phyloP scores from a whole-genome alignment of 2,113 vertebrate species.

The Tragelaphus strepsiceros region DNA sequence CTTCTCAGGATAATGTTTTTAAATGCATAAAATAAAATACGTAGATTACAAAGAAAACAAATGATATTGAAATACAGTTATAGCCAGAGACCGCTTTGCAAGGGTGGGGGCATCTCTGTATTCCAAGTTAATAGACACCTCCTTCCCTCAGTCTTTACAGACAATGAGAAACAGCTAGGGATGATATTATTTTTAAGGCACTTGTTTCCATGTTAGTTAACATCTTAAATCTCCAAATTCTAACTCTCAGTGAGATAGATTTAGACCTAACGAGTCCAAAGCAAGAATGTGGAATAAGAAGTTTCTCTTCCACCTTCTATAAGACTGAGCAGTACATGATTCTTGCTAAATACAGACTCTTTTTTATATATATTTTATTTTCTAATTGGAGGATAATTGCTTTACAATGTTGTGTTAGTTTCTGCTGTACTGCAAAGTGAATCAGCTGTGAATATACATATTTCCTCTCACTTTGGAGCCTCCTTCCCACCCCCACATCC shows the following conservation, averaged over 20 bases:
- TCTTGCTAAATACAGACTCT: neutral
- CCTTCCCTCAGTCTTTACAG: neutral
- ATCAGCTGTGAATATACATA: neutral
- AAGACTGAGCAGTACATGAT: neutral
- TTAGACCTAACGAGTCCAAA: neutral
- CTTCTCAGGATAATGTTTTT: neutral
- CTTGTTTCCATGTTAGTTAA: neutral
- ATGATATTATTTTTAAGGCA: neutral
- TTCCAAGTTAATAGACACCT: neutral
- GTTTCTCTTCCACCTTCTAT: neutral
- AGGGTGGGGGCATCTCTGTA: neutral
- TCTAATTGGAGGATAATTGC: neutral
- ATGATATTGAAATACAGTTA: neutral
- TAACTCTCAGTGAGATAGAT: neutral
- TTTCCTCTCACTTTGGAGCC: neutral
- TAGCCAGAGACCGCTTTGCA: neutral
- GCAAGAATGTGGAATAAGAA: neutral
- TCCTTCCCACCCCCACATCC: neutral
- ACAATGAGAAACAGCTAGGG: neutral
- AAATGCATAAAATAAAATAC: neutral
- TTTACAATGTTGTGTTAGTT: neutral
- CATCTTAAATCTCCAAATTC: neutral
- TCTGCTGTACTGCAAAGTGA: neutral
- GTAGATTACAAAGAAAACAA: neutral
- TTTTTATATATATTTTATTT: neutral